Percentiles rank a stretch among this genome's conserved stretches.
Conservation (phyloP, 2,113 vertebrate genomes). For the Toxostoma redivivum region DNA sequence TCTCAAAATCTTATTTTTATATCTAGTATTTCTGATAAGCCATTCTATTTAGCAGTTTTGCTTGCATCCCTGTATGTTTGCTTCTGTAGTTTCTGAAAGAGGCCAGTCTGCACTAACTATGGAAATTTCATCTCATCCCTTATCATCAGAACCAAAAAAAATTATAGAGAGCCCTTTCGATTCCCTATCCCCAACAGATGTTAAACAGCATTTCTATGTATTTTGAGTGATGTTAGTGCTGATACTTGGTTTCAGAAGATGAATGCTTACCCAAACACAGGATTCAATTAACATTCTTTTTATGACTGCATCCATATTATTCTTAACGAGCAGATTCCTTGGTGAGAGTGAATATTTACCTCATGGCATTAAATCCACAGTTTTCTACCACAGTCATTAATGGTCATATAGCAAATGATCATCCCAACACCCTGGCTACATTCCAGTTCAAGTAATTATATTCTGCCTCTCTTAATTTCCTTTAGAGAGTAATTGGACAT, state of each 20-base stretch:
- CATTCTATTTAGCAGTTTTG: not conserved
- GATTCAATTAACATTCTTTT: slow-evolving; percentile 44
- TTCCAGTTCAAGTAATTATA: slow-evolving; percentile 58
- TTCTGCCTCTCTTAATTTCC: slow-evolving; percentile 55
- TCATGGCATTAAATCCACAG: slow-evolving; percentile 29
- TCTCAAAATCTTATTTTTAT: not conserved
- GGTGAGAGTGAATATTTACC: slow-evolving; percentile 48
- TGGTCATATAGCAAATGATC: slow-evolving; percentile 49
- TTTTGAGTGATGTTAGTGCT: not conserved
- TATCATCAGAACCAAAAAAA: not conserved
- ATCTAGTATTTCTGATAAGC: not conserved
- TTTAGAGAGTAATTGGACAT: slow-evolving; percentile 38
- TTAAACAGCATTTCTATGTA: not conserved
- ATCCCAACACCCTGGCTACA: slow-evolving; percentile 27
- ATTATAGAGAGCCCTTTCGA: accelerated
- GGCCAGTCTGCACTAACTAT: not conserved
- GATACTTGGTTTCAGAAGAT: slow-evolving; percentile 22
- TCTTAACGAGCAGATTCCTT: slow-evolving; percentile 33
- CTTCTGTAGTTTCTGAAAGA: not conserved
- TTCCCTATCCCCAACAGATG: not conserved
- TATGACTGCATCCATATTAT: slow-evolving; percentile 38
- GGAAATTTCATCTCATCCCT: not conserved
- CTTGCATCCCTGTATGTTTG: not conserved
- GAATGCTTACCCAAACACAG: not conserved
- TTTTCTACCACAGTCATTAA: slow-evolving; percentile 44